These are phyloP conservation scores for Mesopsocus fuscifrons DNA, from an alignment of 2,888 invertebrate genomes.

Conservation along the genomic window DNA sequence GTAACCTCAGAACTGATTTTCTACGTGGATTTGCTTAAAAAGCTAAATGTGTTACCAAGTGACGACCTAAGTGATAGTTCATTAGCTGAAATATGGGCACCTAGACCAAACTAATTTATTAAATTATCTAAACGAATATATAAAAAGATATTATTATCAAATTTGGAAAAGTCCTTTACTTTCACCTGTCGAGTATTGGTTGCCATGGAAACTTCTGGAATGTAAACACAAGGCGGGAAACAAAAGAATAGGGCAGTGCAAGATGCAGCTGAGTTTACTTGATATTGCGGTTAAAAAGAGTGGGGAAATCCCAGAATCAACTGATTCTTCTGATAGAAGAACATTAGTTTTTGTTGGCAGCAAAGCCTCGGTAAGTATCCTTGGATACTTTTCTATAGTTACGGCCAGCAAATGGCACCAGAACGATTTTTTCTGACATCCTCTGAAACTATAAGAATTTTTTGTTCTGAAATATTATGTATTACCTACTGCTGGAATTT, in stretches of 20 bases:
- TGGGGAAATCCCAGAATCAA: not conserved
- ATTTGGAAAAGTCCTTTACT: no score
- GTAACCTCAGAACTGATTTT: conserved; percentile 86
- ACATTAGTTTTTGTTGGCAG: conserved; percentile 46
- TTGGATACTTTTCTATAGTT: no score
- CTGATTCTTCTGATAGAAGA: conserved; percentile 25
- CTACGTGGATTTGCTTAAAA: conserved; percentile 71
- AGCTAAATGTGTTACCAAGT: conserved; percentile 53
- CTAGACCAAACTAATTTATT: conserved; percentile 1
- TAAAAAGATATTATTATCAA: no score
- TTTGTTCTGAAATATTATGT: no score
- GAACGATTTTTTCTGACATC: no score
- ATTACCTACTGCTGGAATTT: no score
- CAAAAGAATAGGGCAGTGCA: no score
- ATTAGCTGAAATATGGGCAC: conserved; percentile 61
- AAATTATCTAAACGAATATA: not conserved
- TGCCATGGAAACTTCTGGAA: no score
- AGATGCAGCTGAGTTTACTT: not conserved
- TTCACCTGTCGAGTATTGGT: no score
- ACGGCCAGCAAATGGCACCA: no score
- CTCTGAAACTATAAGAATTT: no score
- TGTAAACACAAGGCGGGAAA: no score
- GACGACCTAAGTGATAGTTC: conserved; percentile 54
- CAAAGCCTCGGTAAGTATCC: conserved; percentile 41
- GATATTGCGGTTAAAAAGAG: not conserved